A percentile compares a stretch with the other conserved stretches of the same genome.
Evolutionary conservation across 2,888 invertebrate genomes (phyloP).

Genomic region (Phyllotreta cruciferae): DNA sequence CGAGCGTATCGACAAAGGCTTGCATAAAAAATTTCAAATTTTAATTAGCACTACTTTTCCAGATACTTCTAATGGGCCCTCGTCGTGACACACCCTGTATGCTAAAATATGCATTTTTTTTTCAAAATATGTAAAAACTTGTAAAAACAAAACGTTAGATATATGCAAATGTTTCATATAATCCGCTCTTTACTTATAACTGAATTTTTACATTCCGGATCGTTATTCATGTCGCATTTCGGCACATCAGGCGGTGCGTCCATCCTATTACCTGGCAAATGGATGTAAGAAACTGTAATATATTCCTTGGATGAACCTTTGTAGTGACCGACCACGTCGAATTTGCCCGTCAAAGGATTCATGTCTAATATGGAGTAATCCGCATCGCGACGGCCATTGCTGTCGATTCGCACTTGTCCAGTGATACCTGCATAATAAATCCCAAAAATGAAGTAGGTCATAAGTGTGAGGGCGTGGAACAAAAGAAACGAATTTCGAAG

Average conservation of each 20-base stretch:
- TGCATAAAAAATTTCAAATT: too few relatives aligned
- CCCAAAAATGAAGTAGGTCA: too few relatives aligned
- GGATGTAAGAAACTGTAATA: slow-evolving; percentile 77
- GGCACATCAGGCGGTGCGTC: slow-evolving; percentile 81
- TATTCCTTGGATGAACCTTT: slow-evolving; percentile 70
- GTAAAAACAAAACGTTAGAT: too few relatives aligned
- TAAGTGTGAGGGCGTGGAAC: too few relatives aligned
- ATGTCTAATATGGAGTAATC: slow-evolving; percentile 86
- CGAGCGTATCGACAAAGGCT: too few relatives aligned
- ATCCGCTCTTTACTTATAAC: slow-evolving; percentile 56
- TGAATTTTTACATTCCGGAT: slow-evolving; percentile 72
- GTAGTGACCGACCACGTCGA: slow-evolving; percentile 76
- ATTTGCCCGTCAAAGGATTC: slow-evolving; percentile 83
- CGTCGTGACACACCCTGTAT: too few relatives aligned
- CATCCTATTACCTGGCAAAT: slow-evolving; percentile 83
- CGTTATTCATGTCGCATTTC: slow-evolving; percentile 79
- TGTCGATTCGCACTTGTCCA: slow-evolving; percentile 84
- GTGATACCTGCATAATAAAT: slow-evolving; percentile 72
- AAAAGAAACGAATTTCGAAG: too few relatives aligned
- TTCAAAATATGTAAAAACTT: too few relatives aligned
- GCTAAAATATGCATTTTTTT: too few relatives aligned
- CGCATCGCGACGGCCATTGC: slow-evolving; percentile 85
- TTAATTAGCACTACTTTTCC: too few relatives aligned
- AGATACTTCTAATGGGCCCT: too few relatives aligned
- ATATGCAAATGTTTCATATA: not conserved